These are phyloP conservation scores for Propsilocerus akamusi DNA, from an alignment of 1,140 invertebrate species.

Conservation along the genomic window DNA sequence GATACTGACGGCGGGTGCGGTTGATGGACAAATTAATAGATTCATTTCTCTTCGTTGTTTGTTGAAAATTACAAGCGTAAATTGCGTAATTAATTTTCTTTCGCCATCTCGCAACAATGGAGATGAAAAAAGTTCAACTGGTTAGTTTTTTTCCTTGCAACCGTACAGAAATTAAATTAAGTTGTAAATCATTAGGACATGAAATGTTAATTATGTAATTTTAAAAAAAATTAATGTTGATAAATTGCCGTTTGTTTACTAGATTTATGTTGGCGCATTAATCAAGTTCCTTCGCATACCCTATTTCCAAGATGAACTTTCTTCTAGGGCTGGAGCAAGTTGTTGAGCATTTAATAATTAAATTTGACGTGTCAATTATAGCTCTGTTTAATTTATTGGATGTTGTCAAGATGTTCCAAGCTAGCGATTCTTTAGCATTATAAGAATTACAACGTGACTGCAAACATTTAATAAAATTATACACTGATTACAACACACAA, in stretches of 20 bases:
- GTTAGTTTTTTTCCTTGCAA: background rate
- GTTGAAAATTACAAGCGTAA: background rate
- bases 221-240: background rate
- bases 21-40: background rate
- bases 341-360: no score
- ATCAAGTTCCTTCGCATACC: background rate
- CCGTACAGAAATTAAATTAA: conserved; percentile 1
- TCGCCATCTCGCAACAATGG: background rate
- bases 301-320: no score
- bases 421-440: no score
- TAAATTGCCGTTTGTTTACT: background rate
- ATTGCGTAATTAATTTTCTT: conserved; percentile 2
- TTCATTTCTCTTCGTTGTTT: background rate
- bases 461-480: no score
- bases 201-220: background rate
- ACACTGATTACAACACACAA: no score
- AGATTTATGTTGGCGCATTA: background rate
- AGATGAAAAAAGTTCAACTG: background rate
- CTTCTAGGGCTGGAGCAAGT: no score
- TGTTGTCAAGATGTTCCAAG: no score
- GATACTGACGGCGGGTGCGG: background rate
- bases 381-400: no score
- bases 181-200: background rate
- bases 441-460: no score
- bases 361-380: background rate